phyloP scores from a whole-genome alignment of 1,140 invertebrate genomes.

The Diabrotica undecimpunctata region DNA sequence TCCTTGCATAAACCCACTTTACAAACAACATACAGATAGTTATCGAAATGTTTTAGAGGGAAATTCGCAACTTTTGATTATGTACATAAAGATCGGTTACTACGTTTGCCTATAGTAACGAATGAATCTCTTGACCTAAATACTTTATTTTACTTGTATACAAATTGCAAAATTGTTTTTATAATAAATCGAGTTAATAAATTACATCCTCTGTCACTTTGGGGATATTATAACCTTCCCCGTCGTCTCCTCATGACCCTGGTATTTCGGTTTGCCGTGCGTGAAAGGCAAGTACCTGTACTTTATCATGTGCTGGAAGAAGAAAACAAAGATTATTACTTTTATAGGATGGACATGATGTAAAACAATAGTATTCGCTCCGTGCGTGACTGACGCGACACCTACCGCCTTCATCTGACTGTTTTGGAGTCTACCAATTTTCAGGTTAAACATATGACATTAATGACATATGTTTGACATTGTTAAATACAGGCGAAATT shows the following conservation, averaged over 20 bases:
- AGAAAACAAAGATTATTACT: slow-evolving; percentile 35
- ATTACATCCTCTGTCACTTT: slow-evolving; percentile 28
- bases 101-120: background rate
- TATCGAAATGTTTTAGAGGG: background rate
- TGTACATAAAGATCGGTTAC: background rate
- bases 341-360: too few species aligned
- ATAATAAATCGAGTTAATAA: background rate
- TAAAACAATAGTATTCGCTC: too few species aligned
- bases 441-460: too few species aligned
- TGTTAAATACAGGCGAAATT: too few species aligned
- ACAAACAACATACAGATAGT: background rate
- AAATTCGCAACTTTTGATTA: slow-evolving; percentile 1
- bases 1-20: background rate
- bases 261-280: slow-evolving; percentile 92
- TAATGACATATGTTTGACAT: too few species aligned
- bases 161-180: slow-evolving; percentile 1
- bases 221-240: slow-evolving; percentile 53
- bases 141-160: slow-evolving; percentile 3
- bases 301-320: slow-evolving; percentile 97
- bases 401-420: too few species aligned
- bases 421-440: too few species aligned
- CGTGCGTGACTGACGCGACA: too few species aligned
- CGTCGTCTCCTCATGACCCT: slow-evolving; percentile 58
- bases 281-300: slow-evolving; percentile 99
- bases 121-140: background rate